Conservation (phyloP, 1,140 invertebrate genomes). For the Heliconius hermathena region DNA sequence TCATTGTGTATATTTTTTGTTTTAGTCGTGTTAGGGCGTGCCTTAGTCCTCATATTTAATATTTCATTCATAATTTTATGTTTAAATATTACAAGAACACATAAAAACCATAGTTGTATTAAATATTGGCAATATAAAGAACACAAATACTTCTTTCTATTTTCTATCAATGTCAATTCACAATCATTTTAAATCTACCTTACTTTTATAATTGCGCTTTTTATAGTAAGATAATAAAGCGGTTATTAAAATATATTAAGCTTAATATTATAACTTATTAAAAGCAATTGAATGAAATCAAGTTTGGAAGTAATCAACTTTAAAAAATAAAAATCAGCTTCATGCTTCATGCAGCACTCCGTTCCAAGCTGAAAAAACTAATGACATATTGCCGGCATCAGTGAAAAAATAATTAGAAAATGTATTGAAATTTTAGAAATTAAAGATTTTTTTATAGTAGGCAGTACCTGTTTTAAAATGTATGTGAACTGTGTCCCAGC, state of each 20-base stretch:
- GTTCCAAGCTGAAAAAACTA: too few species aligned
- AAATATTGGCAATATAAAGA: not conserved
- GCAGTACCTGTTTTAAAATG: too few species aligned
- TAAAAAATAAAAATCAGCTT: too few species aligned
- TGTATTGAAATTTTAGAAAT: too few species aligned
- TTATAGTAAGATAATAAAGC: not conserved
- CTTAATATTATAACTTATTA: too few species aligned
- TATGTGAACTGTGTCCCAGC: too few species aligned
- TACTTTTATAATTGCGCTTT: not conserved
- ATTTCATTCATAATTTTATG: conserved; percentile 21
- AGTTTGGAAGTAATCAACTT: too few species aligned
- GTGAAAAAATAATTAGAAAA: too few species aligned
- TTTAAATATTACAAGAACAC: not conserved
- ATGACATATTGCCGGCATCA: too few species aligned
- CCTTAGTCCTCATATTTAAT: conserved; percentile 7
- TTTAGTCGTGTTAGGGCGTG: not conserved
- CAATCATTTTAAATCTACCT: not conserved
- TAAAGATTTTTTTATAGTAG: too few species aligned
- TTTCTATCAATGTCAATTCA: not conserved
- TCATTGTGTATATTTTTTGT: conserved; percentile 21
- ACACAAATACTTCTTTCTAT: not conserved
- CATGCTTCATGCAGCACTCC: too few species aligned
- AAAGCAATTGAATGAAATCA: too few species aligned
- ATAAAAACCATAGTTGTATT: not conserved
- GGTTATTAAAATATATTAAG: not conserved